A percentile compares a stretch with the other conserved stretches of the same genome.
Conservation (phyloP, 2,113 vertebrate species). For the cattle (Bos taurus) region DNA sequence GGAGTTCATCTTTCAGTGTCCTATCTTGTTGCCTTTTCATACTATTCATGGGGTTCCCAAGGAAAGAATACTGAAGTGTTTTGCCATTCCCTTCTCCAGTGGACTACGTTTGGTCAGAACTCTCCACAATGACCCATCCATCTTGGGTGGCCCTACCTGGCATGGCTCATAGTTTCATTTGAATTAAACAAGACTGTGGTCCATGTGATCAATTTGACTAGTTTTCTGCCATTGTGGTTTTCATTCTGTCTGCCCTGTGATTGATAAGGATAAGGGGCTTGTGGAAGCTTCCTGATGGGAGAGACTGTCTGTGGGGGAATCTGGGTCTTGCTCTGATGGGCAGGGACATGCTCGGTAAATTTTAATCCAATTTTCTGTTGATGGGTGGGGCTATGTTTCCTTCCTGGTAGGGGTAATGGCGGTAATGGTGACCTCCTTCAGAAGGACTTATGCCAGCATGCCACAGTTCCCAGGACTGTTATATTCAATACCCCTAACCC, state of each 20-base stretch:
- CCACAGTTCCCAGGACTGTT: neutral
- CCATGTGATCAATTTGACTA: neutral
- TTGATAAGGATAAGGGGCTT: neutral
- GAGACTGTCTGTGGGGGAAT: neutral
- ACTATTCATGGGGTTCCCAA: neutral
- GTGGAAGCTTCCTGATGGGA: neutral
- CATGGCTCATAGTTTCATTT: neutral
- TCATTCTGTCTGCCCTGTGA: neutral
- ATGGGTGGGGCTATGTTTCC: neutral
- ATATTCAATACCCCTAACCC: neutral
- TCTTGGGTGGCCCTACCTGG: neutral
- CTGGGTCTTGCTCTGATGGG: neutral
- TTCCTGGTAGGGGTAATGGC: neutral
- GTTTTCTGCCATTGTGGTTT: neutral
- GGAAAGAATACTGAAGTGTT: neutral
- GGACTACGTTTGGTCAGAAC: neutral
- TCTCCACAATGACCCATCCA: neutral
- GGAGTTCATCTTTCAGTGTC: neutral
- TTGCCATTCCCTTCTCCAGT: neutral
- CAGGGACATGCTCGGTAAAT: neutral
- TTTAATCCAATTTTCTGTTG: neutral
- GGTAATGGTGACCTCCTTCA: neutral
- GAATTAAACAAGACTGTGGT: neutral
- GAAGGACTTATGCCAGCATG: neutral
- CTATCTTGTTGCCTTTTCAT: neutral